A percentile compares a stretch with the other conserved stretches of the same genome.
Conservation (phyloP, 64 coral and sea anemone genomes). For the Dendrophyllia cribrosa region DNA sequence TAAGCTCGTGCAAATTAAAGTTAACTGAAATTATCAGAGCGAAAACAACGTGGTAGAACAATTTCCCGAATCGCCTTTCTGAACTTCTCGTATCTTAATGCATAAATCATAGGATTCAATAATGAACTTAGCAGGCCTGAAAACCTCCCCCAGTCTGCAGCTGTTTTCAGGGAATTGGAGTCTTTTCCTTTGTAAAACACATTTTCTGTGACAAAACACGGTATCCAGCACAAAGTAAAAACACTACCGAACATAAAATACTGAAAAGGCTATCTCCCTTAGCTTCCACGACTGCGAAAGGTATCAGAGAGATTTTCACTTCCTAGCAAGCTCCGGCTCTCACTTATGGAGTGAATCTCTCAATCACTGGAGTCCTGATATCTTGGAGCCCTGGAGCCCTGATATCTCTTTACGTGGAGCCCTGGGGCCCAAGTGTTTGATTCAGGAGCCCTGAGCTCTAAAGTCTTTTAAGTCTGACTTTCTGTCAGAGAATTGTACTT, state of each 20-base stretch:
- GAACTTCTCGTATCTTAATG: slow-evolving; percentile 71
- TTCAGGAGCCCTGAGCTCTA: no score
- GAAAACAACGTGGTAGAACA: background rate
- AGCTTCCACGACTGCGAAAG: slow-evolving; percentile 63
- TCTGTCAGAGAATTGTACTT: no score
- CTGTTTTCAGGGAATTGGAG: background rate
- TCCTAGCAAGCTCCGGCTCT: slow-evolving; percentile 10
- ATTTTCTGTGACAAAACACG: slow-evolving; percentile 69
- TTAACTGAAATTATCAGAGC: background rate
- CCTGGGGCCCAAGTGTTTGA: no score
- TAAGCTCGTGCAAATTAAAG: background rate
- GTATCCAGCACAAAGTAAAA: slow-evolving; percentile 73
- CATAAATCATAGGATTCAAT: slow-evolving; percentile 74
- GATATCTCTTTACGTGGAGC: no score
- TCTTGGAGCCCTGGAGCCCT: no score
- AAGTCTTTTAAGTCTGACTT: no score
- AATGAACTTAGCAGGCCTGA: slow-evolving; percentile 78
- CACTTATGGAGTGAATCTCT: no score
- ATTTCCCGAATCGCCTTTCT: slow-evolving; percentile 46
- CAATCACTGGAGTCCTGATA: no score
- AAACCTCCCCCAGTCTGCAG: slow-evolving; percentile 47
- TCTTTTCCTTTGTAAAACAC: slow-evolving; percentile 4
- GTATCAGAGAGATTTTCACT: slow-evolving; percentile 7
- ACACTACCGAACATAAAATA: slow-evolving; percentile 80
- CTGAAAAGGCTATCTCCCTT: slow-evolving; percentile 63